Percentiles rank a stretch among this genome's conserved stretches.
phyloP scores from a whole-genome alignment of 2,797 vertebrate genomes.

The Natrix natrix region DNA sequence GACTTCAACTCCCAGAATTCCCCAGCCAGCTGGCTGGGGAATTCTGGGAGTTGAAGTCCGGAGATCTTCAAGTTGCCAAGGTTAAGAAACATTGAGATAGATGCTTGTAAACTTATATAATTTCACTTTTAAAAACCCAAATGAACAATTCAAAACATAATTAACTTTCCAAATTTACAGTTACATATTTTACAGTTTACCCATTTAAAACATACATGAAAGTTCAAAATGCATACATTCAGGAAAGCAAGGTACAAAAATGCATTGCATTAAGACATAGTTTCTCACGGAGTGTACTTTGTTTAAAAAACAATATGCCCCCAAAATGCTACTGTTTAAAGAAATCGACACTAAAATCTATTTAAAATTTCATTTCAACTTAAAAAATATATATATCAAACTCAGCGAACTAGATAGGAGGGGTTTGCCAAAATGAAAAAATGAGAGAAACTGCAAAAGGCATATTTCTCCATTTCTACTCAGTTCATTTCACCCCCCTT shows the following conservation, averaged over 20 bases:
- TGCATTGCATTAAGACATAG: background rate
- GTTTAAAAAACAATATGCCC: background rate
- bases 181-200: background rate
- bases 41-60: no score
- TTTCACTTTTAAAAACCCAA: background rate
- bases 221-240: background rate
- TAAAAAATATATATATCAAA: background rate
- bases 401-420: background rate
- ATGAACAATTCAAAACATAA: background rate
- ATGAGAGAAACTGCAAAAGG: background rate
- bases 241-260: background rate
- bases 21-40: no score
- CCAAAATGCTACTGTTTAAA: background rate
- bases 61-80: no score
- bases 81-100: no score
- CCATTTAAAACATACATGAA: background rate
- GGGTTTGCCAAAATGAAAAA: background rate
- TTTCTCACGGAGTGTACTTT: background rate
- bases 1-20: no score
- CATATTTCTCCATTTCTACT: background rate
- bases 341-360: background rate
- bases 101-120: background rate
- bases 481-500: background rate
- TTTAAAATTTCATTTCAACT: background rate
- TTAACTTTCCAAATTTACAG: background rate